Evolutionary conservation across 2,888 invertebrate genomes (phyloP), one percentile per base, ranked within the genome.

Genomic region (Lymantria dispar): DNA sequence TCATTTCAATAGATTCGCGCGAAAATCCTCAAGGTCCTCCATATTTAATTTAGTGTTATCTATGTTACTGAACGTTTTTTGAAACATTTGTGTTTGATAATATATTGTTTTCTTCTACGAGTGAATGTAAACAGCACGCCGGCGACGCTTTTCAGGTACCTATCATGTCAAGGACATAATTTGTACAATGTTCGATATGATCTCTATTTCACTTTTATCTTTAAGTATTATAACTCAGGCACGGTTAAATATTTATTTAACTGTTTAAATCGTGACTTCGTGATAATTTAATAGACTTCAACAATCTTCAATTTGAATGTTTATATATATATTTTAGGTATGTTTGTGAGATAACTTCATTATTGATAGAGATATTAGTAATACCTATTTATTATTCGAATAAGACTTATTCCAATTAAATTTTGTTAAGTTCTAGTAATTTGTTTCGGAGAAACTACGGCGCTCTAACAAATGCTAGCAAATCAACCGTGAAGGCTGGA

Each of bases 151-250:
- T 64, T 66, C 54, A 69, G 70, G 70, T 69, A 67, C 43, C 12
- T n/a, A 36, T 11, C 64, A 58, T 69, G 70, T 65, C 70, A 71
- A 69, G 70, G 72, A 50, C 56, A 50, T 58, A 49, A 36, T 22
- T 22, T 12, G 40, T 64, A 44, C 14, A 22, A 22, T 33, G 12
- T 38, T 38, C 7, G n/a, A 11, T 38, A 38, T n/a, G n/a, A 38
- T 38, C 10, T 33, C 33, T 33, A 33, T 2, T 33, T 10, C 8
- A 3, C 22, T 22, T 22, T 22, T 22, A 22, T 22, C 22, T 22
- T 2, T 33, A 10, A 33, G 8, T 33, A 33, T 33, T 33, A 10
- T 33, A 33, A 8, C 10, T 8, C 33, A 7, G 33, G 8, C 33
- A 33, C 33, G 10, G 3, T 8, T 10, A 33, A 33, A 33, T 33